Conservation (phyloP, 64 coral and sea anemone genomes). For the Exaiptasia diaphana region DNA sequence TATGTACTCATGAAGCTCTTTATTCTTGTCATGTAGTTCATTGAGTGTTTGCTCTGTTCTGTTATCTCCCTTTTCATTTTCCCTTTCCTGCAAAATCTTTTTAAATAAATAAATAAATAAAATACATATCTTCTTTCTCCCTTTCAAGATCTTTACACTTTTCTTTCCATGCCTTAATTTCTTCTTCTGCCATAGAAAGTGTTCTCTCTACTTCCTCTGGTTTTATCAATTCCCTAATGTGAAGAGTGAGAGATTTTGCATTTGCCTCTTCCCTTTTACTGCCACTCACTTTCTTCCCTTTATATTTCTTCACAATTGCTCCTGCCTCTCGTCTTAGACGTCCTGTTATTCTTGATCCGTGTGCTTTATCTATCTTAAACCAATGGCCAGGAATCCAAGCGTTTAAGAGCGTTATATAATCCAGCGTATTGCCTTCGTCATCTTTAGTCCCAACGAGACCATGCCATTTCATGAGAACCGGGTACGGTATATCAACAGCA, state of each 20-base stretch:
- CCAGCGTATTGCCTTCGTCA: background rate
- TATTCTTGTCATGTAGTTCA: constrained; percentile 13
- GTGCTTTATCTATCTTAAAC: constrained; percentile 1
- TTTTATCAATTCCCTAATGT: background rate
- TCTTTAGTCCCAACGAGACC: background rate
- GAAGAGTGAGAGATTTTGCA: background rate
- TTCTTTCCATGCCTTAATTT: constrained; percentile 9
- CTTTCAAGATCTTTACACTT: constrained; percentile 3
- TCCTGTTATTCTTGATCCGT: constrained; percentile 5
- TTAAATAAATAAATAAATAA: background rate
- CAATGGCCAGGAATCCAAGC: constrained; percentile 16
- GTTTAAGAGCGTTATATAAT: constrained; percentile 31
- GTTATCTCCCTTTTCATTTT: constrained; percentile 10
- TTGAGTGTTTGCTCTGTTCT: background rate
- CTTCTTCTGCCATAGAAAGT: background rate
- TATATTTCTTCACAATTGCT: constrained; percentile 1
- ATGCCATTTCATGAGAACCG: constrained; percentile 2
- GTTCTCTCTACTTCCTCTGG: background rate
- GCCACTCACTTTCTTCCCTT: background rate
- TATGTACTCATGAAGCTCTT: constrained; percentile 28
- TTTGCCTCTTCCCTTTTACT: constrained; percentile 14
- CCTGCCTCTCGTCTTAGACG: constrained; percentile 27
- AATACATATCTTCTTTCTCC: constrained; percentile 23
- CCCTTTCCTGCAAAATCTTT: background rate
- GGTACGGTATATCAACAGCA: constrained; percentile 2